These are phyloP conservation scores for Drosophila flavopinicola DNA, from an alignment of 2,888 invertebrate species.

Conservation along the genomic window DNA sequence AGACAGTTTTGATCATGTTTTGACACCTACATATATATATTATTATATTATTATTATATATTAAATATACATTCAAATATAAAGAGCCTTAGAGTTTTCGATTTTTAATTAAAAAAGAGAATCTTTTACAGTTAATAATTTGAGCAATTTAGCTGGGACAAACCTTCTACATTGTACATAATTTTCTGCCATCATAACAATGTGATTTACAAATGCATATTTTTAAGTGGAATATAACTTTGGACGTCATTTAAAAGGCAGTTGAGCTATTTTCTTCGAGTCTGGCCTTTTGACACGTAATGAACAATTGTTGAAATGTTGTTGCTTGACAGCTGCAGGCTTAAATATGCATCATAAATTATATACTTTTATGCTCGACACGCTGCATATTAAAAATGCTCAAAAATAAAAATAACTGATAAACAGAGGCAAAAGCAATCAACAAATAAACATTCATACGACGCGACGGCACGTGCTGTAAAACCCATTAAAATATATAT, in stretches of 20 bases:
- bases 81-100: no score
- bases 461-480: conserved; percentile 72
- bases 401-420: conserved; percentile 36
- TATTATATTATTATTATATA: no score
- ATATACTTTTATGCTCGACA: conserved; percentile 35
- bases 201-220: not conserved
- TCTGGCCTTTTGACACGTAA: conserved; percentile 18
- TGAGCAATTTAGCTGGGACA: no score
- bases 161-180: no score
- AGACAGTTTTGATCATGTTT: no score
- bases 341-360: conserved; percentile 53
- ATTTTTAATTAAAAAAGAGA: no score
- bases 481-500: conserved; percentile 70
- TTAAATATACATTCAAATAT: no score
- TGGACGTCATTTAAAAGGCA: not conserved
- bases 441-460: conserved; percentile 49
- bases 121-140: no score
- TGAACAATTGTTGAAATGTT: conserved; percentile 15
- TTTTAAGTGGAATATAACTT: no score
- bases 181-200: no score
- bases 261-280: not conserved
- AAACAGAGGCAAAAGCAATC: conserved; percentile 44
- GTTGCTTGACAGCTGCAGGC: conserved; percentile 54
- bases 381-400: conserved; percentile 33
- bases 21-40: no score